Evolutionary conservation across 2,797 vertebrate genomes (phyloP), one percentile per base, ranked within the genome.

Genomic region (Scomberomorus guttatus): DNA sequence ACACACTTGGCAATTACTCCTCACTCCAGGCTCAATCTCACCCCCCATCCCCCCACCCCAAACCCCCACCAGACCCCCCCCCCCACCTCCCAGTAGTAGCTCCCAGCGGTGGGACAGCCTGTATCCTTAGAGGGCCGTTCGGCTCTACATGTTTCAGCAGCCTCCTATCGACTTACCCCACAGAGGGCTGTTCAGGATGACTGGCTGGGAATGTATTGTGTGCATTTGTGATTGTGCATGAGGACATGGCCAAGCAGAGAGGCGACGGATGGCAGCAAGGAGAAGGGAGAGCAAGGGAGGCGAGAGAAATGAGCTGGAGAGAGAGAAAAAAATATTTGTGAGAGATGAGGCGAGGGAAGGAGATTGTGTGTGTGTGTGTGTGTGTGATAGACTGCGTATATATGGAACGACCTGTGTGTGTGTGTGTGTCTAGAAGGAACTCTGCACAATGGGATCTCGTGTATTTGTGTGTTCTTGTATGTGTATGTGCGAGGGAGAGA

Each of bases 111-210:
- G 81, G 81, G 80, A 72, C 80, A 80, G 63, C 56, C 37, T 5
- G 39, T 61, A 72, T 90, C 70, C 84, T 85, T 87, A 32, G 77
- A 72, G 77, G 82, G 64, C 84, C 27, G 12, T 85, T 84, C n/a
- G 27, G 68, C 77, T 82, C 69, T 70, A 56, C 77, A 80, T 82
- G 87, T 85, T 83, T 79, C 85, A 79, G 63, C 88, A 83, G 74
- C 75, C 73, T 76, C 84, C 81, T 66, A 88, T 92, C 81, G 81
- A 56, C 79, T 84, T 83, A 86, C 79, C 82, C 75, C 67, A 74
- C 80, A 69, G 80, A 87, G 89, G 79, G 80, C 62, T 84, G 88
- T 87, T 92, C 76, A 61, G 88, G 81, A 87, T 92, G 90, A 90
- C 75, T 89, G 85, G 42, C 77, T 80, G 72, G 74, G 66, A 51